Base-by-base conservation (phyloP, 2,888 invertebrate genomes). In the Gari tellinella region DNA sequence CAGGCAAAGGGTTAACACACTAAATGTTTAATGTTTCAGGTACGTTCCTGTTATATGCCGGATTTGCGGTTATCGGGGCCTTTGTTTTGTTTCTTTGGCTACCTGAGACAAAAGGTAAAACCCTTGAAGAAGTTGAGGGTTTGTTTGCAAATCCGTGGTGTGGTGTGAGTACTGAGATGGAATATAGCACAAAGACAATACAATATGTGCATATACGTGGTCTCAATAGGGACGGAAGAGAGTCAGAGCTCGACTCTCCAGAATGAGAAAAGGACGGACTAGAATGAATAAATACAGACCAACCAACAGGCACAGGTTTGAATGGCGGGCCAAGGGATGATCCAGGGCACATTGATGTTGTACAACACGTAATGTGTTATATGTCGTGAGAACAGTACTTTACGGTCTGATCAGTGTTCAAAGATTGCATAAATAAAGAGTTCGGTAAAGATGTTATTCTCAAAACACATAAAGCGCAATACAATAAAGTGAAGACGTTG, bases 51-150 rank as follows among this genome's bases (percentile, higher is more conserved):
- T 86, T 94, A 63, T 94, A 94, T 86, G 91, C 93, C 21, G 91
- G 90, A 14, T 80, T 93, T 46, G 92, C 93, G 0, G 83, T 86
- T 40, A 61, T 88, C 17, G 90, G 91, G 23, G 81, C 89, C 48
- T 80, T 90, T 31, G 81, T 91, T 10, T 67, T 93, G 21, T 93
- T 92, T 1, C 85, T 93, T 23, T 76, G 93, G 14, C 90, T 94
- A 60, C 94, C 94, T 2, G 94, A 94, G 82, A 94, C 94, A 0
- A 93, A 93, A 82, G 93, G 93, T 1, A 91, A 91, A 64, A 89
- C 89, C 17, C 87, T 94, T 51, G 94, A 94, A 84, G 93, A 94
- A 74, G 92, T 93, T 65, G 93, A 93, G 73, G 88, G 90, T 1
- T 78, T 93, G 21, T 93, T 93, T 86, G 91, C 90, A 15, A 78